Evolutionary conservation across 2,113 vertebrate species (phyloP), one percentile per base, ranked within the genome.

Genomic region (Anser brachyrhynchus): DNA sequence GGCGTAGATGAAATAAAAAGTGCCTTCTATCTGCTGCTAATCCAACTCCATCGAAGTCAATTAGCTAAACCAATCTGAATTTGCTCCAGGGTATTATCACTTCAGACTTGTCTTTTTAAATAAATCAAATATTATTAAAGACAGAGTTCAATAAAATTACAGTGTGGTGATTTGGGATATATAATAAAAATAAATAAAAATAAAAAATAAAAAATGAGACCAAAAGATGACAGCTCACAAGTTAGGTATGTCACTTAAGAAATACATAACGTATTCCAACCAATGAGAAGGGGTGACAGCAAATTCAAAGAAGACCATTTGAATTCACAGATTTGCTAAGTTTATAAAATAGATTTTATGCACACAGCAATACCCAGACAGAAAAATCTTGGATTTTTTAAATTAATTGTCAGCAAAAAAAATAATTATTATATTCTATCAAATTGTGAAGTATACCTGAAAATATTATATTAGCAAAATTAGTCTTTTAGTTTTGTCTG

Each of bases 11-110:
- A 87, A 84, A 82, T 55, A 46, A 46, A 22, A 19, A 67, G 22
- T 49, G 11, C 13, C 8, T 65, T 82, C 12, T 55, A 55, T 64
- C 80, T 94, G 31, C 75, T 94, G 64, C 41, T 91, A 87, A 87
- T 73, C 54, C 62, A 85, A 74, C 31, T 74, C n/a, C 19, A 77
- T 11, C 46, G 59, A 88, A 83, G 28, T 2, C 44, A 83, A 69
- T 78, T 88, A 94, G n/a, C 76, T 78, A 78, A 94, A 92, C 37
- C 17, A 72, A 78, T 39, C 72, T 69, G 29, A 87, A 71, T 75
- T 77, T 92, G n/a, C 65, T 92, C 22, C 55, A 62, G 83, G 79
- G 59, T 11, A 44, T 91, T 59, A 90, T n/a, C 41, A 37, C 31
- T 80, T 77, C 71, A 73, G 37, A 33, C 41, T 54, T 49, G 10